phyloP scores from a whole-genome alignment of 2,113 vertebrate species.

The Hoplias malabaricus region DNA sequence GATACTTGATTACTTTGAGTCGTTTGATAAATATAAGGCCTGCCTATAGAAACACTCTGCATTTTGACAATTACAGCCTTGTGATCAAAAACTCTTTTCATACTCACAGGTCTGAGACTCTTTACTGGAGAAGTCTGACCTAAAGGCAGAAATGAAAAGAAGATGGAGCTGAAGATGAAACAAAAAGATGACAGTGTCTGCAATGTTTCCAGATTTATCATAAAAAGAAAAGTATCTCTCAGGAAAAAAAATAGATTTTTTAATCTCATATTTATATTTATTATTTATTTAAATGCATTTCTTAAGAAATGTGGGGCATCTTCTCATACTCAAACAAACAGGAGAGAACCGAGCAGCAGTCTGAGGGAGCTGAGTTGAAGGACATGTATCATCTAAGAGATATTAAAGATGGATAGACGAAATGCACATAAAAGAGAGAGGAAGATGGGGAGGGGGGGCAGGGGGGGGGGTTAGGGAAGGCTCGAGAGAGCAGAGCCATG shows the following conservation, averaged over 20 bases:
- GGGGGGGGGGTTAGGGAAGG: background rate
- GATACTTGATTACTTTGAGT: background rate
- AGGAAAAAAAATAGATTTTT: background rate
- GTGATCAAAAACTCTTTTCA: background rate
- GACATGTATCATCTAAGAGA: slow-evolving; percentile 32
- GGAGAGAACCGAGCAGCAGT: background rate
- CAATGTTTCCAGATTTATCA: background rate
- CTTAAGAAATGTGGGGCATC: slow-evolving; percentile 9
- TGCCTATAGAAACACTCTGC: background rate
- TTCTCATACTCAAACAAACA: background rate
- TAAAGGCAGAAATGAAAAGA: slow-evolving; percentile 60
- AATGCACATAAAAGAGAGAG: slow-evolving; percentile 26
- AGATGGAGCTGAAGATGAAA: slow-evolving; percentile 13
- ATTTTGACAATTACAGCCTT: background rate
- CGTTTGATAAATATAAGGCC: background rate
- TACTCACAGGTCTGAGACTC: slow-evolving; percentile 88
- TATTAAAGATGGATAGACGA: slow-evolving; percentile 40
- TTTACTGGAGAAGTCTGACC: slow-evolving; percentile 95
- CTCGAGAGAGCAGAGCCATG: slow-evolving; percentile 20
- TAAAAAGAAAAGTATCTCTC: background rate
- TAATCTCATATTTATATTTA: background rate
- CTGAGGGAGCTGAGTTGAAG: slow-evolving; percentile 21
- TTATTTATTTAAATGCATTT: background rate
- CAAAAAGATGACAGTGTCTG: background rate
- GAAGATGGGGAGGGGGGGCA: slow-evolving; percentile 1